Conservation (phyloP, 2,888 invertebrate genomes). For the Pheosia tremula region DNA sequence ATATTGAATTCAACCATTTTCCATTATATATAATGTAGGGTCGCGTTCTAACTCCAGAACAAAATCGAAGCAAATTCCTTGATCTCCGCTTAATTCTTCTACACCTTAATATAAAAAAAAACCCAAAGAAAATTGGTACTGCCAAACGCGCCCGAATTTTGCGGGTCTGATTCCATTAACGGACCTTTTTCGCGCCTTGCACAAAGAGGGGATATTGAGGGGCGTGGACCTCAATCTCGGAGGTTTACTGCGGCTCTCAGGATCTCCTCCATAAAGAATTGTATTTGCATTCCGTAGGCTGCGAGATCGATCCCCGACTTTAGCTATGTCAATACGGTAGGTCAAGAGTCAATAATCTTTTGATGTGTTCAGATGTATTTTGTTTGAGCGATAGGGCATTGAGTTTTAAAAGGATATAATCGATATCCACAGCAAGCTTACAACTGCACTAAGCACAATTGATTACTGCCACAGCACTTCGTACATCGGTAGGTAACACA, state of each 20-base stretch:
- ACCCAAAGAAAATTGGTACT: conserved; percentile 34
- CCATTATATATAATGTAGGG: background rate
- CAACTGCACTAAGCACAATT: too few relatives aligned
- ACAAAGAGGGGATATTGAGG: conserved; percentile 71
- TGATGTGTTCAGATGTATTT: conserved; percentile 17
- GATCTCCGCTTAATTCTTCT: conserved; percentile 30
- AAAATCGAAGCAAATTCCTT: conserved; percentile 25
- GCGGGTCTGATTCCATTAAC: conserved; percentile 74
- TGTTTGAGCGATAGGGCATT: conserved; percentile 3
- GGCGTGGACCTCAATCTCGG: conserved; percentile 60
- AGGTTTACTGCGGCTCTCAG: conserved; percentile 56
- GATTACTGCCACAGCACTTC: too few relatives aligned
- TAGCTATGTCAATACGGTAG: conserved; percentile 61
- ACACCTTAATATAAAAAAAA: conserved; percentile 37
- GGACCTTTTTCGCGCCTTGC: conserved; percentile 60
- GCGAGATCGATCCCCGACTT: conserved; percentile 67
- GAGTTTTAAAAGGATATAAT: too few relatives aligned
- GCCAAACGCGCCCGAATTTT: conserved; percentile 37
- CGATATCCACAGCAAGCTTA: too few relatives aligned
- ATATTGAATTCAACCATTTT: background rate
- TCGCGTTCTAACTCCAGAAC: conserved; percentile 9
- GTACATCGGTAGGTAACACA: too few relatives aligned
- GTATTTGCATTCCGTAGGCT: conserved; percentile 71
- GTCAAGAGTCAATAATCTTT: conserved; percentile 51
- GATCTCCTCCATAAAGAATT: conserved; percentile 64